Evolutionary conservation across 2,888 invertebrate species (phyloP).

Genomic region (Sminthurides aquaticus): DNA sequence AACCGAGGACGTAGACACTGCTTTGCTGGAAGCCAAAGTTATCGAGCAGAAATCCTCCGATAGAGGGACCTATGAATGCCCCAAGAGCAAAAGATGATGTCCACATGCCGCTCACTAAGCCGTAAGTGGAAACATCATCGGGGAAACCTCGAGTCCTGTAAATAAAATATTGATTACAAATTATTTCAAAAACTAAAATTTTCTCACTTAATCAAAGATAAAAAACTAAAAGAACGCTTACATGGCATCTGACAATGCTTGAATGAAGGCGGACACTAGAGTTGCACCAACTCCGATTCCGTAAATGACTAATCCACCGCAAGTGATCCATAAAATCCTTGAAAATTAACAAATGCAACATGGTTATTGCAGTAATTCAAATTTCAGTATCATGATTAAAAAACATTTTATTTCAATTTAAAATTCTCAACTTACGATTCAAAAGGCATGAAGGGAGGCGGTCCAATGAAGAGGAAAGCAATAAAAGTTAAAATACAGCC

Average conservation of each 20-base stretch:
- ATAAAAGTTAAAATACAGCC: slow-evolving; percentile 61
- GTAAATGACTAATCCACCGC: slow-evolving; percentile 65
- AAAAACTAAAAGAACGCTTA: too few species aligned
- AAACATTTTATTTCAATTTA: background rate
- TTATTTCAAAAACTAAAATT: background rate
- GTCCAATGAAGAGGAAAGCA: slow-evolving; percentile 69
- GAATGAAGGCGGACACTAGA: slow-evolving; percentile 77
- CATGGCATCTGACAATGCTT: slow-evolving; percentile 71
- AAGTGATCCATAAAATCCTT: slow-evolving; percentile 53
- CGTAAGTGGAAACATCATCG: slow-evolving; percentile 79
- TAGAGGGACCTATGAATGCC: slow-evolving; percentile 35
- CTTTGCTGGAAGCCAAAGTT: slow-evolving; percentile 56
- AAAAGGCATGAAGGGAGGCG: slow-evolving; percentile 65
- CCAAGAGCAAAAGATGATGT: slow-evolving; percentile 65
- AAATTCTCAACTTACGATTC: slow-evolving; percentile 49
- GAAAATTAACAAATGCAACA: background rate
- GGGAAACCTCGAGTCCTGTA: slow-evolving; percentile 66
- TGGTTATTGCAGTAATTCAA: background rate
- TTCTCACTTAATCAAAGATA: background rate
- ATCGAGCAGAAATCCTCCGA: slow-evolving; percentile 45
- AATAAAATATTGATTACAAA: slow-evolving; percentile 18
- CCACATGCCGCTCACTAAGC: slow-evolving; percentile 81
- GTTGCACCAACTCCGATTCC: slow-evolving; percentile 80
- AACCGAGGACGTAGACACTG: slow-evolving; percentile 61
- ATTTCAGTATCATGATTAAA: background rate